Base-by-base conservation (phyloP, 1,140 invertebrate genomes). In the Nephotettix cincticeps region DNA sequence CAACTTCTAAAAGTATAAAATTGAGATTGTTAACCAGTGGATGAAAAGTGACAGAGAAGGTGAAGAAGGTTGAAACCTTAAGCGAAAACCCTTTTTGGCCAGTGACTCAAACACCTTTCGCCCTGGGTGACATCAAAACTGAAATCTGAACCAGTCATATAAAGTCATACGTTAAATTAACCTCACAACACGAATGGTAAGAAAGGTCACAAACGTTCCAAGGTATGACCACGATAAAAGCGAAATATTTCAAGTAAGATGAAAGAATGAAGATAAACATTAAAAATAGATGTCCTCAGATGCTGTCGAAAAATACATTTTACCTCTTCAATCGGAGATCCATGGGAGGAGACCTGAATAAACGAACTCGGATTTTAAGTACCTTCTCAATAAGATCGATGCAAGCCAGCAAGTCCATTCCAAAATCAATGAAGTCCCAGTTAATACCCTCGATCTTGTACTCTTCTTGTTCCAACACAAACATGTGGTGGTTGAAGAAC, bases 401-500 rank as follows among this genome's bases (percentile, higher is more conserved):
- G 91, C 94, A 96, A 83, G 94, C 93, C 81, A 94, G 89, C 82
- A 98, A 90, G 85, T 97, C 95, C 93, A 98, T 96, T 85, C 95
- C 95, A 86, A 98, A 97, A 90, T 97, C 95, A 84, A 97, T 97
- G 87, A 97, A 97, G 78, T 90, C 88, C 95, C 96, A 98, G 74
- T 94, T 87, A 85, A 98, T 97, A 79, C 93, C 93, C 85, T 97
- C 94, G 80, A 86, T 92, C 83, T 95, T 95, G 87, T 98, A 98
- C 83, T 98, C 96, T 86, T 96, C 94, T 90, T 97, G 94, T 87
- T 98, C 96, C 79, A 97, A 89, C 77, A 97, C 95, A 85, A 97
- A 97, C 95, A 97, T 98, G 90, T 97, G 95, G 83, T 97, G 95
- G 86, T 97, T 97, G 91, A 97, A 97, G 89, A 98, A 97, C 83